Evolutionary conservation across 2,797 vertebrate genomes (phyloP).

Genomic region (Mastacembelus armatus): DNA sequence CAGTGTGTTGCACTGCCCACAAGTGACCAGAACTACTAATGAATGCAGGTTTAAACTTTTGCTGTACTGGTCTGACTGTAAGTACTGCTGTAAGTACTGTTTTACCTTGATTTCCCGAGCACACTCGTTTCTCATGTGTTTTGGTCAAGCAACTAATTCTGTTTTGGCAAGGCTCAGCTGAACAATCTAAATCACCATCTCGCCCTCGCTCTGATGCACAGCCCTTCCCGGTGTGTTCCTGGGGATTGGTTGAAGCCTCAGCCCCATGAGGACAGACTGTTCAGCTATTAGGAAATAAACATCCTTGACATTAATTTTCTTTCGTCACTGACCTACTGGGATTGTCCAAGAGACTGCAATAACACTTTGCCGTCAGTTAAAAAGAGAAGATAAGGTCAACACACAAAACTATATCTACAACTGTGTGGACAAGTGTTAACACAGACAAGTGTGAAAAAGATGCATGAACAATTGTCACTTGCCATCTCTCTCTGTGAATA

Average conservation of each 20-base stretch:
- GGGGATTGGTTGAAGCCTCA: constrained; percentile 19
- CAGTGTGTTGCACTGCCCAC: background rate
- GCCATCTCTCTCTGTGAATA: constrained; percentile 4
- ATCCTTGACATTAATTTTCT: constrained; percentile 52
- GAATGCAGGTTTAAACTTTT: background rate
- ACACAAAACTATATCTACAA: constrained; percentile 18
- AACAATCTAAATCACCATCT: constrained; percentile 31
- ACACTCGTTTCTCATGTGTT: constrained; percentile 8
- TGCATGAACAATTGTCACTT: constrained; percentile 9
- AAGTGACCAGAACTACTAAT: background rate
- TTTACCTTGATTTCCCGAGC: background rate
- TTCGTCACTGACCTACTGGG: constrained; percentile 43
- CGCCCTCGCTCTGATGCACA: background rate
- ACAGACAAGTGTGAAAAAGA: constrained; percentile 3
- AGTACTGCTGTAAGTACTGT: no score
- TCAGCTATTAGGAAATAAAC: constrained; percentile 51
- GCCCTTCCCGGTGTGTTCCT: background rate
- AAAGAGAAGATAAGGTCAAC: constrained; percentile 52
- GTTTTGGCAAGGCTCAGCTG: constrained; percentile 30
- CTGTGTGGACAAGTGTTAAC: constrained; percentile 20
- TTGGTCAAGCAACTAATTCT: constrained; percentile 21
- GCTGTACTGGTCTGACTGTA: no score
- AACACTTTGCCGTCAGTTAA: constrained; percentile 37
- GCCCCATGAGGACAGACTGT: constrained; percentile 18
- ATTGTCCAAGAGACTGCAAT: constrained; percentile 35